These are phyloP conservation scores for Opisthograptis luteolata DNA, from an alignment of 2,888 invertebrate genomes.

Conservation along the genomic window DNA sequence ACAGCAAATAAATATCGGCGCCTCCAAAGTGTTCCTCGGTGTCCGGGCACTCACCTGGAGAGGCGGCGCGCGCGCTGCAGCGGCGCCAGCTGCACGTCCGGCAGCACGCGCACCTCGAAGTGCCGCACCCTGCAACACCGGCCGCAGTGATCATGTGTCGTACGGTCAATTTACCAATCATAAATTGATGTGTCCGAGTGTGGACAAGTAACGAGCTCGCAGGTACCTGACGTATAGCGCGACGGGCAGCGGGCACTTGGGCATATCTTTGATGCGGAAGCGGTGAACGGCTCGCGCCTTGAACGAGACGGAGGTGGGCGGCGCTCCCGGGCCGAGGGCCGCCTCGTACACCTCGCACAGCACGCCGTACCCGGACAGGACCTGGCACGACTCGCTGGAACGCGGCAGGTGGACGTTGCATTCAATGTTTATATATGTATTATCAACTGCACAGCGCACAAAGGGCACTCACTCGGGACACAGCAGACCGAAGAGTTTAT, in stretches of 20 bases:
- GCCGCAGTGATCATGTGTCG: too few relatives aligned
- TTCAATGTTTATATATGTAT: too few relatives aligned
- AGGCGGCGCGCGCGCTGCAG: conserved; percentile 56
- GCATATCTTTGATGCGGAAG: conserved; percentile 49
- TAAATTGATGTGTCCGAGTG: too few relatives aligned
- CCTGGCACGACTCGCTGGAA: conserved; percentile 55
- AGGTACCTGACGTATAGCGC: conserved; percentile 47
- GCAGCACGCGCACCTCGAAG: conserved; percentile 62
- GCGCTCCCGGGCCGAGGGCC: conserved; percentile 39
- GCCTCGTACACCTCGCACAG: conserved; percentile 76
- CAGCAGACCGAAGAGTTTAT: conserved; percentile 71
- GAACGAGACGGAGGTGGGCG: conserved; percentile 42
- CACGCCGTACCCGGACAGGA: conserved; percentile 70
- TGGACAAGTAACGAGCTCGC: not conserved
- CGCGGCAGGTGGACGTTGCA: too few relatives aligned
- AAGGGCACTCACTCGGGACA: conserved; percentile 63
- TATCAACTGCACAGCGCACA: not conserved
- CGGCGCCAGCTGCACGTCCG: conserved; percentile 56
- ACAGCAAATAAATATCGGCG: too few relatives aligned
- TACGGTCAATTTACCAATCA: too few relatives aligned
- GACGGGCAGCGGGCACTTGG: conserved; percentile 29
- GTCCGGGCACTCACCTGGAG: conserved; percentile 43
- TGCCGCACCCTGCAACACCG: conserved; percentile 50
- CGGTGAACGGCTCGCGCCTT: conserved; percentile 74
- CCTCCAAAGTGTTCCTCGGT: conserved; percentile 5